Evolutionary conservation across 2,797 vertebrate genomes (phyloP).

Genomic region (Sebastes diaconus): DNA sequence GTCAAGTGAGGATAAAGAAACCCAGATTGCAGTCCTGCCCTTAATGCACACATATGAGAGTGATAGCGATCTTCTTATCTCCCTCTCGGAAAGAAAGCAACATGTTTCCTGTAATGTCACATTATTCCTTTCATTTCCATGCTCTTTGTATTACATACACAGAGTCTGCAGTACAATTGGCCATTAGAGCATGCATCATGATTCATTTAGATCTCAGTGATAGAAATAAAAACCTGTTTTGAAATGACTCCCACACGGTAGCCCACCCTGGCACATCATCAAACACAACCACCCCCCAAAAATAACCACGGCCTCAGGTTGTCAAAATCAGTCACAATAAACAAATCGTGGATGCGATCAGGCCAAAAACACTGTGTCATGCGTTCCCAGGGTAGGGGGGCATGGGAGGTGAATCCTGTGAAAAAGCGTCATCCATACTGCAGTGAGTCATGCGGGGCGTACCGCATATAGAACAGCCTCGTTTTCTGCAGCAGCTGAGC

Average conservation of each 20-base stretch:
- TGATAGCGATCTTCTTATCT: not conserved
- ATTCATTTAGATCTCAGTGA: slow-evolving; percentile 1
- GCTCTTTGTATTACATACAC: not conserved
- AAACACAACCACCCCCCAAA: not conserved
- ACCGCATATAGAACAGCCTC: slow-evolving; percentile 50
- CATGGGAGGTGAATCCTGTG: slow-evolving; percentile 40
- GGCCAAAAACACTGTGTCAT: slow-evolving; percentile 11
- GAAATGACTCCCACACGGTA: not conserved
- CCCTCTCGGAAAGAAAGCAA: not conserved
- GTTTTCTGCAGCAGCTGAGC: slow-evolving; percentile 35
- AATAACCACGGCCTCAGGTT: not conserved
- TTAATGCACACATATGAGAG: not conserved
- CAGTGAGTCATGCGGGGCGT: slow-evolving; percentile 45
- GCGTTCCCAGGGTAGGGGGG: slow-evolving; percentile 18
- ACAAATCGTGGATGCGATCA: slow-evolving; percentile 1
- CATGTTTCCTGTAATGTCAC: not conserved
- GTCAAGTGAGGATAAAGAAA: not conserved
- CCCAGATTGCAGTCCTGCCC: not conserved
- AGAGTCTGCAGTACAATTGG: not conserved
- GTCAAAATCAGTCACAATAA: not conserved
- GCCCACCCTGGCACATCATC: not conserved
- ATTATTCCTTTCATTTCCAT: not conserved
- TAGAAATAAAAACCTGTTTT: slow-evolving; percentile 12
- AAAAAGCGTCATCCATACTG: slow-evolving; percentile 42
- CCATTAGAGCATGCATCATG: not conserved